Percentiles rank a stretch among this genome's conserved stretches.
Evolutionary conservation across 1,140 invertebrate genomes (phyloP).

Genomic region (Ganaspis sp.): DNA sequence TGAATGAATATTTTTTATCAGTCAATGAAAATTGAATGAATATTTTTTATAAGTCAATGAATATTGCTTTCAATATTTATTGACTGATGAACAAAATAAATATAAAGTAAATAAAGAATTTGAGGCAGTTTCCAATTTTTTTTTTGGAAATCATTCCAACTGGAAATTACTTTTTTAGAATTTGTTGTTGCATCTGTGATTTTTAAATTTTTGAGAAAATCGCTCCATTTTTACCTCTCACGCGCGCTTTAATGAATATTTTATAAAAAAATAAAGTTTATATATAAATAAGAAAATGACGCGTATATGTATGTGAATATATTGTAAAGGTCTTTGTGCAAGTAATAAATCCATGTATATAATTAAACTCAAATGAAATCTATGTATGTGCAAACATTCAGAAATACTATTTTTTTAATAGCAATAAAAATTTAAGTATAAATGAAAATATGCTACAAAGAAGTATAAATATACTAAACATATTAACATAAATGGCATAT

Average conservation of each 20-base stretch:
- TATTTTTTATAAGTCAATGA: too few species aligned
- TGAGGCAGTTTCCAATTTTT: too few species aligned
- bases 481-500: too few species aligned
- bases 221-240: slow-evolving; percentile 43
- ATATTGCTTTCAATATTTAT: too few species aligned
- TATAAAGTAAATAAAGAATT: too few species aligned
- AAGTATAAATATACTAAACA: background rate
- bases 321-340: slow-evolving; percentile 62
- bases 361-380: slow-evolving; percentile 34
- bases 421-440: background rate
- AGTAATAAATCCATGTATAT: slow-evolving; percentile 62
- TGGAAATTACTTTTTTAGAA: too few species aligned
- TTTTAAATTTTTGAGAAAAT: background rate
- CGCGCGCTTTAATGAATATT: slow-evolving; percentile 34
- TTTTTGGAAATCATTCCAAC: too few species aligned
- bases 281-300: slow-evolving; percentile 44
- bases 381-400: background rate
- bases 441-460: background rate
- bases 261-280: slow-evolving; percentile 36
- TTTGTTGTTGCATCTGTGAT: too few species aligned
- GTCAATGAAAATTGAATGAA: too few species aligned
- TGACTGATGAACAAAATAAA: too few species aligned
- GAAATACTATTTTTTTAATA: background rate
- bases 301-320: slow-evolving; percentile 59
- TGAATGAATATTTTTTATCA: too few species aligned